These are phyloP conservation scores for Otus sunia DNA, from an alignment of 2,113 vertebrate species.

Conservation along the genomic window DNA sequence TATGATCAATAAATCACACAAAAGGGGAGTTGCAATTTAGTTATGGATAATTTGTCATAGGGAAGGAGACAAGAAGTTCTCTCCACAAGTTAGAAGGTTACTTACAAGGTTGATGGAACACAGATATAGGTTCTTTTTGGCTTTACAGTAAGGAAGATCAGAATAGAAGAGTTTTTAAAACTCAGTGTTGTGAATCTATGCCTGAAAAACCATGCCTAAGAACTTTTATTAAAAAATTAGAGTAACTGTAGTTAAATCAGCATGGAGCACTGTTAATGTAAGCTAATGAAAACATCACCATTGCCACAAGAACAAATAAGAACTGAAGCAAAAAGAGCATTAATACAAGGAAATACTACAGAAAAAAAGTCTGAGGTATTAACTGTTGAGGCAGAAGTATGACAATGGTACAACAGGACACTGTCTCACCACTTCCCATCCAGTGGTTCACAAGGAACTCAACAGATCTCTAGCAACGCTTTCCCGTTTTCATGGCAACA, in stretches of 20 bases:
- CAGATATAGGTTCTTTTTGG: not conserved
- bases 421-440: not conserved
- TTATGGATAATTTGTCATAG: not conserved
- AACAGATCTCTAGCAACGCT: not conserved
- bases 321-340: not conserved
- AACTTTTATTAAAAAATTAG: not conserved
- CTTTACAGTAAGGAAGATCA: not conserved
- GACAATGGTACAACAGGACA: not conserved
- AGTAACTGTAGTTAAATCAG: not conserved
- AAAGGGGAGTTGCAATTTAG: not conserved
- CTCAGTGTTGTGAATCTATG: not conserved
- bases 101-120: not conserved
- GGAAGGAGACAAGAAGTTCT: not conserved
- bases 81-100: not conserved
- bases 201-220: not conserved
- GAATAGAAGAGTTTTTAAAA: not conserved
- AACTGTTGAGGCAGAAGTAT: not conserved
- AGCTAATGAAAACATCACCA: not conserved
- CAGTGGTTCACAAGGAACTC: not conserved
- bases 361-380: not conserved
- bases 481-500: not conserved
- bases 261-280: not conserved
- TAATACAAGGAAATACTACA: not conserved
- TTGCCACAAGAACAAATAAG: not conserved
- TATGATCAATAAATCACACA: not conserved